Evolutionary conservation across 1,140 invertebrate species (phyloP).

Genomic region (Procambarus virginalis): DNA sequence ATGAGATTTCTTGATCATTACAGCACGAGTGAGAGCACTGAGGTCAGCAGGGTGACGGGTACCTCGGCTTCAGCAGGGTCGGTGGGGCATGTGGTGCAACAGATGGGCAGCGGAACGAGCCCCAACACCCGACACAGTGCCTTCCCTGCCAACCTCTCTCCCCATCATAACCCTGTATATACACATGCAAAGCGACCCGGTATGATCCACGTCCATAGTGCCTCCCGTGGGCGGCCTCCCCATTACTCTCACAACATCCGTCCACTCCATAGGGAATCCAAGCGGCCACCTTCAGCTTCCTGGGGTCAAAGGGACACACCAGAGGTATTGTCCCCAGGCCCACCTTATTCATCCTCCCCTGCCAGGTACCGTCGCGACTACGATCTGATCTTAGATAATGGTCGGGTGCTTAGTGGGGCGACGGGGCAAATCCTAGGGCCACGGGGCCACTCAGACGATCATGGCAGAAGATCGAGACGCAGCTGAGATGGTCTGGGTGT

Average conservation of each 20-base stretch:
- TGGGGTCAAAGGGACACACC: not conserved
- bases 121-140: not conserved
- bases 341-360: not conserved
- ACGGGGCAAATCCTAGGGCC: no score
- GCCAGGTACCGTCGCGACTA: not conserved
- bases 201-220: not conserved
- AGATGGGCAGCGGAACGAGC: not conserved
- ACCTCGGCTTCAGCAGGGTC: slow-evolving; percentile 4
- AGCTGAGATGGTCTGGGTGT: not conserved
- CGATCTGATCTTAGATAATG: not conserved
- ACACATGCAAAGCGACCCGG: not conserved
- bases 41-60: slow-evolving; percentile 14
- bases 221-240: not conserved
- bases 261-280: not conserved
- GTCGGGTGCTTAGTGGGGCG: not conserved
- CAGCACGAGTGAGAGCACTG: slow-evolving; percentile 31
- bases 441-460: no score
- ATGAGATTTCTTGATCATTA: slow-evolving; percentile 45
- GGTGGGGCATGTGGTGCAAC: not conserved
- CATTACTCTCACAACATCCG: not conserved
- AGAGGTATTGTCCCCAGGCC: not conserved
- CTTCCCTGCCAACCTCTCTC: not conserved
- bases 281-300: not conserved
- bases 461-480: not conserved
- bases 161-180: not conserved